These are phyloP conservation scores for Oryzias melastigma DNA, from an alignment of 2,113 vertebrate species.

Conservation along the genomic window DNA sequence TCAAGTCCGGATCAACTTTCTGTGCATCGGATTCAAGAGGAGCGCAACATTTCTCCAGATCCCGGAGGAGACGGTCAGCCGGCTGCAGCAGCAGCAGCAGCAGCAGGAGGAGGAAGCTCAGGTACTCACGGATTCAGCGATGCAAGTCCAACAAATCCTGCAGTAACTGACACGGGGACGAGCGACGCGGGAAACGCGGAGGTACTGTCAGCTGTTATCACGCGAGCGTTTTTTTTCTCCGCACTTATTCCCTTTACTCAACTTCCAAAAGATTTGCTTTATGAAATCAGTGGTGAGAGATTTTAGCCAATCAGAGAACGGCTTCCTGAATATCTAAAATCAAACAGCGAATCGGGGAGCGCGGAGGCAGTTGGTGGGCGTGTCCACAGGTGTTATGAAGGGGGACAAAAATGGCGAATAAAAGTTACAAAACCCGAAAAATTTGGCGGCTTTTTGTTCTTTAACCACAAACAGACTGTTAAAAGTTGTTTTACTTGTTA, in stretches of 20 bases:
- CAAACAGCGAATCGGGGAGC: slow-evolving; percentile 54
- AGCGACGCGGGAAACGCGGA: slow-evolving; percentile 5
- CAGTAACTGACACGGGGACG: slow-evolving; percentile 32
- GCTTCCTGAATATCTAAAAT: slow-evolving; percentile 56
- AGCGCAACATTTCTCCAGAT: slow-evolving; percentile 17
- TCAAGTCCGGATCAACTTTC: slow-evolving; percentile 44
- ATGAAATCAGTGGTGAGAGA: slow-evolving; percentile 66
- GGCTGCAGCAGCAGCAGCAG: slow-evolving; percentile 7
- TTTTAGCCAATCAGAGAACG: slow-evolving; percentile 62
- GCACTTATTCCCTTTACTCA: slow-evolving; percentile 70
- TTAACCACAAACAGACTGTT: too few relatives aligned
- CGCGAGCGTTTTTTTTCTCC: slow-evolving; percentile 42
- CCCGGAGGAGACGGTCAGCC: slow-evolving; percentile 13
- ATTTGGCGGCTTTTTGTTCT: too few relatives aligned
- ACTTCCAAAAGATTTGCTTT: slow-evolving; percentile 77
- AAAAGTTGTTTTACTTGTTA: too few relatives aligned
- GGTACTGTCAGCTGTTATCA: slow-evolving; percentile 43
- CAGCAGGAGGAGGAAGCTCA: slow-evolving; percentile 25
- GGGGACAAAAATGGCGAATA: slow-evolving; percentile 35
- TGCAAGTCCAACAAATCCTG: slow-evolving; percentile 58
- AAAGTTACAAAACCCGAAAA: too few relatives aligned
- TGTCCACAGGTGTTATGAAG: slow-evolving; percentile 42
- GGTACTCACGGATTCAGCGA: slow-evolving; percentile 67
- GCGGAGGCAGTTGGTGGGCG: slow-evolving; percentile 37
- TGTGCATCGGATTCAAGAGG: slow-evolving; percentile 34